phyloP scores from a whole-genome alignment of 2,113 vertebrate genomes.

The Saguinus imperator region DNA sequence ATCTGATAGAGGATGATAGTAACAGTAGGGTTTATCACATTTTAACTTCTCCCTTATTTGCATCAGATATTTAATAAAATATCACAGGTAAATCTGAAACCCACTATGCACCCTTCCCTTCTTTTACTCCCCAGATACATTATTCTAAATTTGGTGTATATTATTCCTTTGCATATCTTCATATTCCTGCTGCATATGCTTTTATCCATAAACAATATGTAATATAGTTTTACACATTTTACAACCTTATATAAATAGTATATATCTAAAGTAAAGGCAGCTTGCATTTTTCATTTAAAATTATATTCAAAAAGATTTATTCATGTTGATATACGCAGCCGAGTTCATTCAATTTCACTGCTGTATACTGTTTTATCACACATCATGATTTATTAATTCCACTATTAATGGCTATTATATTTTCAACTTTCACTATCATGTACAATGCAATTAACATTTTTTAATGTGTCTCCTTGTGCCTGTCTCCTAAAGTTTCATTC shows the following conservation, averaged over 20 bases:
- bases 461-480: neutral
- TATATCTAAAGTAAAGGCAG: neutral
- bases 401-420: neutral
- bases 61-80: neutral
- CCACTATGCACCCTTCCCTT: neutral
- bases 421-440: neutral
- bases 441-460: neutral
- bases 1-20: neutral
- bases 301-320: neutral
- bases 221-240: neutral
- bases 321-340: neutral
- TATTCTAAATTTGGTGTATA: neutral
- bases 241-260: neutral
- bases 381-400: neutral
- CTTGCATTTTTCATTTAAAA: slow-evolving; percentile 23
- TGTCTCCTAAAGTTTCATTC: neutral
- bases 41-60: neutral
- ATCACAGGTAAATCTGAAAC: slow-evolving; percentile 19
- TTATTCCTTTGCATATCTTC: neutral
- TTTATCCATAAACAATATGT: neutral
- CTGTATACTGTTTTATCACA: neutral
- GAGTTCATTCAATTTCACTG: neutral
- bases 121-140: neutral
- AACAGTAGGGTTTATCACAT: neutral
- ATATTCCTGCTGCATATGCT: neutral